Evolutionary conservation across 2,797 vertebrate genomes (phyloP).

Genomic region (Sciurus carolinensis): DNA sequence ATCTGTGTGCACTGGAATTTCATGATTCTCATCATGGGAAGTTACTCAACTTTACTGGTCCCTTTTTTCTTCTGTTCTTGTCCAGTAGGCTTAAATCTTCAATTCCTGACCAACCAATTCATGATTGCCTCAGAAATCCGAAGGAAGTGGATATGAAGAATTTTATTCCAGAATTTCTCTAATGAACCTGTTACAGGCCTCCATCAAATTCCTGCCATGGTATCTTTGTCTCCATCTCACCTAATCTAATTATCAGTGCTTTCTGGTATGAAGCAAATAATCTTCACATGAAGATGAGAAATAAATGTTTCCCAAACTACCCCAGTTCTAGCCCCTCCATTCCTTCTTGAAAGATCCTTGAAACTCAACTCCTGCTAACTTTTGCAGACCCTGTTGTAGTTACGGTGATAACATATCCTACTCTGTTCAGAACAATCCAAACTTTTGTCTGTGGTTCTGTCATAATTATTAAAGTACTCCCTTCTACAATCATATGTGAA

Average conservation of each 20-base stretch:
- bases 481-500: neutral
- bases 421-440: neutral
- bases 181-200: neutral
- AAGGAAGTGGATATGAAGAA: neutral
- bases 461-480: neutral
- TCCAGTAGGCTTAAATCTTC: neutral
- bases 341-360: neutral
- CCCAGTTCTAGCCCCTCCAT: neutral
- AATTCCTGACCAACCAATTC: neutral
- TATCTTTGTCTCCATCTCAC: neutral
- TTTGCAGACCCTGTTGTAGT: neutral
- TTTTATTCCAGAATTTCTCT: neutral
- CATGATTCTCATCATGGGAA: neutral
- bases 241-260: neutral
- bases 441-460: neutral
- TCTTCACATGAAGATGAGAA: neutral
- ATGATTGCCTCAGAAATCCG: neutral
- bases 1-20: neutral
- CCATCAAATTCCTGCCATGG: neutral
- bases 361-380: neutral
- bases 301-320: neutral
- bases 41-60: neutral
- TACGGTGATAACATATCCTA: neutral
- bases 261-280: constrained; percentile 5
- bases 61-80: constrained; percentile 35